phyloP scores from a whole-genome alignment of 2,797 vertebrate genomes.

The Cossypha dichroa region DNA sequence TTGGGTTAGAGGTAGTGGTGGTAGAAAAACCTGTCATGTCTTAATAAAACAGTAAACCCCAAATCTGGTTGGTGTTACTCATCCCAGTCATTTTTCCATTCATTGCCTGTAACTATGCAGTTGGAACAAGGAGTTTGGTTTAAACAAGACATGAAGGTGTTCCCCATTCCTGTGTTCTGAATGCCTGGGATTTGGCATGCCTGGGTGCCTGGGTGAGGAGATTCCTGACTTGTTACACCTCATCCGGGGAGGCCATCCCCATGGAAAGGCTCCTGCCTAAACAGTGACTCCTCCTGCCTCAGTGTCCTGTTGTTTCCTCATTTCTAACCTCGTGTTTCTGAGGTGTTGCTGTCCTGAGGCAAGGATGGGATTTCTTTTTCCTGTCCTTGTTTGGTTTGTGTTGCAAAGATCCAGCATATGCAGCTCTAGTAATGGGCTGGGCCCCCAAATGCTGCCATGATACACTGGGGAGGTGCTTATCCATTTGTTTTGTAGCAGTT shows the following conservation, averaged over 20 bases:
- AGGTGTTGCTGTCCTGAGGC: neutral
- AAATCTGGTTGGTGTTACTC: neutral
- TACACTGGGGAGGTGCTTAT: neutral
- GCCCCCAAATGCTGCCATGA: neutral
- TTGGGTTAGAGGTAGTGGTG: neutral
- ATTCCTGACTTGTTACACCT: neutral
- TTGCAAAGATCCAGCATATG: neutral
- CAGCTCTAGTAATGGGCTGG: neutral
- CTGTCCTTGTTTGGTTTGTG: neutral
- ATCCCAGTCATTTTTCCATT: neutral
- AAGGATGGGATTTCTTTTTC: neutral
- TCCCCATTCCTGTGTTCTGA: conserved; percentile 29
- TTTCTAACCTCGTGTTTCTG: neutral
- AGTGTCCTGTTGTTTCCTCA: neutral
- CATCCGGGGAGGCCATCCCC: neutral
- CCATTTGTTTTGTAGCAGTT: neutral
- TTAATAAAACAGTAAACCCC: neutral
- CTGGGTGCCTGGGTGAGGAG: neutral
- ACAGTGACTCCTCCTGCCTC: neutral
- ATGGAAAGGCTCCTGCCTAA: neutral
- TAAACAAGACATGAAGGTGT: neutral
- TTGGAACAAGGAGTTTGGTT: neutral
- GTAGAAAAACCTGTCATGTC: neutral
- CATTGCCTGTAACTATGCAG: neutral
- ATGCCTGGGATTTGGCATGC: neutral